Base-by-base conservation (phyloP, 2,888 invertebrate genomes). In the Baccha elongata region DNA sequence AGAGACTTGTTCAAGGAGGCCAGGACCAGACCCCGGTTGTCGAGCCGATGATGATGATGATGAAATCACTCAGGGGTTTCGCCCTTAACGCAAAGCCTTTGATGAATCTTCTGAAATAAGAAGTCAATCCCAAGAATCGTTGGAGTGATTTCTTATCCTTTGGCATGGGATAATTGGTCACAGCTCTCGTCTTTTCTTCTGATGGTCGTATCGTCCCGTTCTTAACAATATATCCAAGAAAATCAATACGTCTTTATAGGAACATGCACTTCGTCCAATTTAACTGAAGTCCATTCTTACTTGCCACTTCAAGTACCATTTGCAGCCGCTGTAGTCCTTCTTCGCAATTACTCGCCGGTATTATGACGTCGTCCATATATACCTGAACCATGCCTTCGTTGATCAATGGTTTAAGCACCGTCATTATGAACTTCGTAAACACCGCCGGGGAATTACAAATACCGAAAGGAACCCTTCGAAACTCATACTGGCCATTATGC, bases 401-500 rank as follows among this genome's bases (percentile, higher is more conserved):
- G 35, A 53, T 32, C 10, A 53, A 32, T 53, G 53, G 35, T 53
- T 53, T 32, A 29, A 53, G n/a, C 13, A 32, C 19, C 2, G 7
- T 46, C 23, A 46, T 44, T 11, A 64, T 64, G n/a, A 44, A 64
- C 29, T 21, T 44, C 15, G 35, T 46, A 29, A 60, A 60, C 11
- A 60, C 60, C 19, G 60, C 60, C 13, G 42, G 60, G 19, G 60
- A 40, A 32, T 50, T 52, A 1, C 35, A 23, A 7, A 67, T 13
- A 21, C 67, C 67, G 15, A 67, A 67, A 35, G 37, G 50, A 10
- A 35, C 37, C 42, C 40, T 40, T 37, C n/a, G 7, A 35, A 83
- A 85, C 26, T 85, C 80, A 50, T 64, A 86, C 32, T 85, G 85
- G 3, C 84, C 79, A 23, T 73, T 72, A 10, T 62, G 72, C 13